These are phyloP conservation scores for Porites australiensis DNA, from an alignment of 64 coral and sea anemone species.

Conservation along the genomic window DNA sequence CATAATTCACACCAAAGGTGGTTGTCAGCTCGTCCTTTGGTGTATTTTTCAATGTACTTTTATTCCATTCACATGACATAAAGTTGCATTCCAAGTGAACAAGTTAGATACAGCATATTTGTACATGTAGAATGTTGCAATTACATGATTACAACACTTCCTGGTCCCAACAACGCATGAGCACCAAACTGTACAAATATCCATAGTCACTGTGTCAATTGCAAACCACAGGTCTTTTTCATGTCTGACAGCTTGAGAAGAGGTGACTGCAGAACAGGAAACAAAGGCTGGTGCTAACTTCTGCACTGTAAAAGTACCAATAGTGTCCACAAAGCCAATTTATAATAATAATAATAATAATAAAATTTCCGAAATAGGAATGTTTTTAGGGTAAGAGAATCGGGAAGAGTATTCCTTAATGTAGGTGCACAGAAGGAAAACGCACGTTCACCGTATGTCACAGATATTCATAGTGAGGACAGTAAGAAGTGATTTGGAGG, in stretches of 20 bases:
- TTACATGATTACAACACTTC: slow-evolving; percentile 68
- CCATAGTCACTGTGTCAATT: slow-evolving; percentile 38
- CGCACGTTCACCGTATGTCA: too few species aligned
- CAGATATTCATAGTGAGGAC: too few species aligned
- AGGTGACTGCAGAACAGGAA: slow-evolving; percentile 60
- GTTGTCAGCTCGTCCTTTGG: background rate
- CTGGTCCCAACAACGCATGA: slow-evolving; percentile 60
- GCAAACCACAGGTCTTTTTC: slow-evolving; percentile 63
- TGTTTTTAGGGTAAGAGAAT: too few species aligned
- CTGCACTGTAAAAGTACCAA: slow-evolving; percentile 32
- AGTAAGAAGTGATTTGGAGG: too few species aligned
- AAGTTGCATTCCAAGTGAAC: slow-evolving; percentile 31
- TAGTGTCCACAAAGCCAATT: slow-evolving; percentile 58
- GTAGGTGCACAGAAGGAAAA: too few species aligned
- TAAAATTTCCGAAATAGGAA: too few species aligned
- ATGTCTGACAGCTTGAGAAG: slow-evolving; percentile 43
- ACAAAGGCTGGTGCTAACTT: slow-evolving; percentile 37
- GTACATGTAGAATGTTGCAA: slow-evolving; percentile 52
- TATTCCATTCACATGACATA: slow-evolving; percentile 60
- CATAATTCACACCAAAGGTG: background rate
- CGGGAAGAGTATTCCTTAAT: too few species aligned
- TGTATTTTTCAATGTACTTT: slow-evolving; percentile 57
- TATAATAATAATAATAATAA: too few species aligned
- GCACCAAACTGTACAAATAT: slow-evolving; percentile 68
- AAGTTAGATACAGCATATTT: slow-evolving; percentile 59